Percentiles rank a stretch among this genome's conserved stretches.
Evolutionary conservation across 2,888 invertebrate species (phyloP).

Genomic region (Phoronis australis): DNA sequence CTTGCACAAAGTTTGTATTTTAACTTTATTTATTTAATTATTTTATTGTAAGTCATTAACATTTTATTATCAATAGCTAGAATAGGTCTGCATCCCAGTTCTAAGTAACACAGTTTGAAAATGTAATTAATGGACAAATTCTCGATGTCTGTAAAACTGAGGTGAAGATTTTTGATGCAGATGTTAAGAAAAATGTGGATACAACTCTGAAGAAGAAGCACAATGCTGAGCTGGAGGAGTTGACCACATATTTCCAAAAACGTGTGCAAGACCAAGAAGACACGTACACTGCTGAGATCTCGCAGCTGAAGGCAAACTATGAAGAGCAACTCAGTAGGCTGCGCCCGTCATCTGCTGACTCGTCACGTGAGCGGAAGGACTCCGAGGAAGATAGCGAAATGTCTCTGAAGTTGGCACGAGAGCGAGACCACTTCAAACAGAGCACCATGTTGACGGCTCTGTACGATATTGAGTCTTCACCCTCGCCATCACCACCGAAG

Average conservation of each 20-base stretch:
- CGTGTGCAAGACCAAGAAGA: conserved; percentile 22
- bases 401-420: conserved; percentile 12
- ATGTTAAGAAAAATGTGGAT: no score
- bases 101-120: no score
- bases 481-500: conserved; percentile 11
- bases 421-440: conserved; percentile 23
- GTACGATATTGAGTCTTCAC: conserved; percentile 19
- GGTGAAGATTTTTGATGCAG: no score
- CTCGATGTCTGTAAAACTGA: no score
- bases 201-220: conserved; percentile 16
- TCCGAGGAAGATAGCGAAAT: not conserved
- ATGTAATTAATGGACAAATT: no score
- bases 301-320: conserved; percentile 15
- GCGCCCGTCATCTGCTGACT: not conserved
- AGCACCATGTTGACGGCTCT: conserved; percentile 23
- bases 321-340: conserved; percentile 9
- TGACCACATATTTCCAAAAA: conserved; percentile 24
- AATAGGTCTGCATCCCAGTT: no score
- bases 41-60: no score
- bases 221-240: conserved; percentile 20
- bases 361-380: not conserved
- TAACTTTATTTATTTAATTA: no score
- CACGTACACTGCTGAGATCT: conserved; percentile 19
- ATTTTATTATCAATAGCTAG: no score
- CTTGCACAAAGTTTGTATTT: no score